These are phyloP conservation scores for Elanus axillaris DNA, from an alignment of 2,113 vertebrate genomes.

Conservation along the genomic window DNA sequence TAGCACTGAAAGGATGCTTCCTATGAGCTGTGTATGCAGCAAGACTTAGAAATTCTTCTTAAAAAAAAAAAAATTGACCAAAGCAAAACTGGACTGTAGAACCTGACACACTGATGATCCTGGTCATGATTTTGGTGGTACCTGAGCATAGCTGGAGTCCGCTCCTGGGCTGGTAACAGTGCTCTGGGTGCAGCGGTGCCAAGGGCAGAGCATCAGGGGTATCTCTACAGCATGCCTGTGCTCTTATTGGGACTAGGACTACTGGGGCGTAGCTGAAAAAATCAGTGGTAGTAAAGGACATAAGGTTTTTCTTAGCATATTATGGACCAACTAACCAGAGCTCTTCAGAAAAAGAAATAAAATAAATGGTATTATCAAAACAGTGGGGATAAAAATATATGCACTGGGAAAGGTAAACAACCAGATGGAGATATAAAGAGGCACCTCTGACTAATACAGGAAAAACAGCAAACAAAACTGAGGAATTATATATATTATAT, in stretches of 20 bases:
- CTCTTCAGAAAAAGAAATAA: not conserved
- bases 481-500: not conserved
- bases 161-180: not conserved
- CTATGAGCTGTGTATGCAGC: not conserved
- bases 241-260: not conserved
- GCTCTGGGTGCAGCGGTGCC: rapidly evolving
- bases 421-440: not conserved
- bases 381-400: not conserved
- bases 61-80: not conserved
- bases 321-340: not conserved
- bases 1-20: not conserved
- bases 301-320: not conserved
- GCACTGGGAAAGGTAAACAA: not conserved
- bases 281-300: not conserved
- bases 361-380: not conserved
- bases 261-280: not conserved
- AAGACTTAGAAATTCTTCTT: not conserved
- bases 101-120: not conserved
- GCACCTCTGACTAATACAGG: not conserved
- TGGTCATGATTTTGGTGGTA: not conserved
- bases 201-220: not conserved
- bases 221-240: not conserved
- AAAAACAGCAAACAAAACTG: not conserved
- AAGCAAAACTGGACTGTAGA: not conserved
- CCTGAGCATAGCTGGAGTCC: not conserved